Evolutionary conservation across 1,140 invertebrate genomes (phyloP).

Genomic region (Macrosteles quadrilineatus): DNA sequence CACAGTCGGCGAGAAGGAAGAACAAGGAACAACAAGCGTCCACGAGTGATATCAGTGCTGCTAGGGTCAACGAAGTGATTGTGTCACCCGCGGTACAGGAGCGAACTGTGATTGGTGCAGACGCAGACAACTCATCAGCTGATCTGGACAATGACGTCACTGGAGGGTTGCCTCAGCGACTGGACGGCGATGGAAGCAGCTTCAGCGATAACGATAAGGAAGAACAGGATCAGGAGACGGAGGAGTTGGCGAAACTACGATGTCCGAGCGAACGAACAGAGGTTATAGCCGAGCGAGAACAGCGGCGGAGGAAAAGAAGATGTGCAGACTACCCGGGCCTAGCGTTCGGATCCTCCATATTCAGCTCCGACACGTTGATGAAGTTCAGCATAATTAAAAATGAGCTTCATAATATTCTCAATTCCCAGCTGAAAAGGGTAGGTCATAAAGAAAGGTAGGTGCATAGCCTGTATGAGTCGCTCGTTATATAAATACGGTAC

Average conservation of each 20-base stretch:
- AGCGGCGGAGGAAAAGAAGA: constrained; percentile 59
- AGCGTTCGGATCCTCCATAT: constrained; percentile 87
- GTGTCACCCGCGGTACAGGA: not conserved
- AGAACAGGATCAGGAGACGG: constrained; percentile 72
- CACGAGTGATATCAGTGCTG: not conserved
- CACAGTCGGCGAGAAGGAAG: constrained; percentile 18
- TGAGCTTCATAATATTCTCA: constrained; percentile 96
- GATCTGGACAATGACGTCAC: not conserved
- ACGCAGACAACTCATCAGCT: constrained; percentile 18
- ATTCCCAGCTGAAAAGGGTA: constrained; percentile 95
- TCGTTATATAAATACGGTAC: not conserved
- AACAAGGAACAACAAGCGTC: constrained; percentile 4
- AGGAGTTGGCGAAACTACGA: constrained; percentile 75
- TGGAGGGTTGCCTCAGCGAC: constrained; percentile 26
- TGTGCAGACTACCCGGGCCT: constrained; percentile 91
- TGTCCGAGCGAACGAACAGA: constrained; percentile 87
- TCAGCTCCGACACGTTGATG: constrained; percentile 97
- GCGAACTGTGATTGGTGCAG: constrained; percentile 16
- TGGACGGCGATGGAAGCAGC: constrained; percentile 51
- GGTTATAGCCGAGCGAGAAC: constrained; percentile 80
- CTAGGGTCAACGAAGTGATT: not conserved
- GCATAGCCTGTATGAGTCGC: not conserved
- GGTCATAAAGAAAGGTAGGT: constrained; percentile 51
- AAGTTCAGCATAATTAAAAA: constrained; percentile 96
- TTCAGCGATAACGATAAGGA: constrained; percentile 55